phyloP scores from a whole-genome alignment of 1,140 invertebrate species.

The Uloborus diversus region DNA sequence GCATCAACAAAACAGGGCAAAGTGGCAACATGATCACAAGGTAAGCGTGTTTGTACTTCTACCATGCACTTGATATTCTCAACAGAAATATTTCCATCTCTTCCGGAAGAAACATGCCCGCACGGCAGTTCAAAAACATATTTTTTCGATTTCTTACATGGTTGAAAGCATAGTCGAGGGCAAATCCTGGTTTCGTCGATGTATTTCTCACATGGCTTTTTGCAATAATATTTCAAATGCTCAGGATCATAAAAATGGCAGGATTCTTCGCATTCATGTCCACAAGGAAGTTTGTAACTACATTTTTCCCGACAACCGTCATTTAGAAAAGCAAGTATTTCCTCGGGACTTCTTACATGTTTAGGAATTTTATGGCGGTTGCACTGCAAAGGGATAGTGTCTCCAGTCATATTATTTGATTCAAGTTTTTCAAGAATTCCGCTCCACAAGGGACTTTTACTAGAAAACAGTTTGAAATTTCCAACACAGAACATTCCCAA shows the following conservation, averaged over 20 bases:
- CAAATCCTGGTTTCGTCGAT: conserved; percentile 22
- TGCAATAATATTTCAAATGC: background rate
- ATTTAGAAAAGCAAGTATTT: conserved; percentile 8
- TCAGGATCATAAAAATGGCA: conserved; percentile 30
- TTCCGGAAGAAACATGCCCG: background rate
- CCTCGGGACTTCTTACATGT: background rate
- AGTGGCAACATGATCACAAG: conserved; percentile 13
- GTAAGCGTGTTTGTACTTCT: background rate
- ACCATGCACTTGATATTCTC: background rate
- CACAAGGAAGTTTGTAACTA: conserved; percentile 21
- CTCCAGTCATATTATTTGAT: conserved; percentile 4
- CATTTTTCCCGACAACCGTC: conserved; percentile 31
- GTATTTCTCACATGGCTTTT: conserved; percentile 28
- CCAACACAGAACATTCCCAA: conserved; percentile 76
- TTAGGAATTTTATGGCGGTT: background rate
- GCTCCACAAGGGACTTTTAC: conserved; percentile 31
- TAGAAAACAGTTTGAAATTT: conserved; percentile 73
- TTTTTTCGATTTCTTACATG: conserved; percentile 23
- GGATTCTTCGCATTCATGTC: conserved; percentile 1
- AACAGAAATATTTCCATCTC: background rate
- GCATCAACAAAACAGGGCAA: conserved; percentile 9
- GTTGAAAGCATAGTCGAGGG: conserved; percentile 5
- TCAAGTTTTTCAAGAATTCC: conserved; percentile 31
- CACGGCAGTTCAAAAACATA: background rate
- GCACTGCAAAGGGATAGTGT: conserved; percentile 16